Evolutionary conservation across 2,888 invertebrate species (phyloP), one percentile per base, ranked within the genome.

Genomic region (Parelbella ahira): DNA sequence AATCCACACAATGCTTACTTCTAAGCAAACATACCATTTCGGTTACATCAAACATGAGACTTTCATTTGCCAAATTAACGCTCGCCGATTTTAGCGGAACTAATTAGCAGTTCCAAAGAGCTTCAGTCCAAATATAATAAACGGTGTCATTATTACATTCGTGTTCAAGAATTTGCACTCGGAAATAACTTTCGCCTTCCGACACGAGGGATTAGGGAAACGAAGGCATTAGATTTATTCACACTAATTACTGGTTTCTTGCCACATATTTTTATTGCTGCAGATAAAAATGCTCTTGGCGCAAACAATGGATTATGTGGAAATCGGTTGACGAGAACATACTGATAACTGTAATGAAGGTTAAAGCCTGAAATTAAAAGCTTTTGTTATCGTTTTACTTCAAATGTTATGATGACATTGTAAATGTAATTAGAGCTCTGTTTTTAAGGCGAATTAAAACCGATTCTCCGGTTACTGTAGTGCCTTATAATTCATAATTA

Each of bases 141-240:
- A 13, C 19, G 25, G 25, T 41, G 33, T 33, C 39, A 41, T 33
- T 27, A 20, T 30, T 30, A 24, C 23, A 18, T 41, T 41, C 33
- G 39, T 30, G 20, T 20, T 41, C 25, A 41, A 33, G 32, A 33
- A 33, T 41, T 41, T 33, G 30, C 32, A 27, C 19, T 9, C 32
- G 32, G 39, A 41, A 41, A 33, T 33, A 20, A 13, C 19, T 7
- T 1, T 4, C 6, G 12, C 1, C 24, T 33, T 41, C 27, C 39
- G 39, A 9, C 32, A 12, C 24, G 9, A 10, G 8, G 33, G 39
- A 41, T 41, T 33, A 37, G 28, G 4, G n/a, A n/a, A 25, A 9
- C 4, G 20, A 33, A 41, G 39, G 33, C 11, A 20, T 9, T 15
- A 3, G 1, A 2, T 9, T 5, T 19, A 30, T 7, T 28, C n/a